These are phyloP conservation scores for Centroberyx gerrardi DNA, from an alignment of 2,797 vertebrate species.

Conservation along the genomic window DNA sequence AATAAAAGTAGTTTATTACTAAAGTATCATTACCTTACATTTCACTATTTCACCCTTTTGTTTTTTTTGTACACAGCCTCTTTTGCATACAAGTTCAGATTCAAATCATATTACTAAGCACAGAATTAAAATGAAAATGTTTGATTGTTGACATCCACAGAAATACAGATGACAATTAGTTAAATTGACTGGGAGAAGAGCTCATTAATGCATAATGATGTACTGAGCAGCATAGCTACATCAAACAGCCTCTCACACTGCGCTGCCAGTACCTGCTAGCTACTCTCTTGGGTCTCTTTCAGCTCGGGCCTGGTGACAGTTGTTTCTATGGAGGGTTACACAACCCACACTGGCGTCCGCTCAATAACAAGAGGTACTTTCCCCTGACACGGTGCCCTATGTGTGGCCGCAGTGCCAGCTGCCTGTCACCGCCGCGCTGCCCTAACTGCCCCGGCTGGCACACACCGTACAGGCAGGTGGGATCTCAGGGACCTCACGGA, in stretches of 20 bases:
- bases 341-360: conserved; percentile 59
- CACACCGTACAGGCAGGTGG: conserved; percentile 9
- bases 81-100: neutral
- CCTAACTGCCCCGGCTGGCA: conserved; percentile 41
- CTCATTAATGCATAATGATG: conserved; percentile 50
- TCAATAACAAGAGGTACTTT: conserved; percentile 71
- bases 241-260: conserved; percentile 48
- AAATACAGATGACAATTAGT: conserved; percentile 25
- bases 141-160: conserved; percentile 31
- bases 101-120: conserved; percentile 14
- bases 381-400: conserved; percentile 50
- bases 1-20: conserved; percentile 40
- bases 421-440: conserved; percentile 61
- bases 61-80: too few relatives aligned
- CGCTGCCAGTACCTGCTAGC: conserved; percentile 55
- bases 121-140: conserved; percentile 22
- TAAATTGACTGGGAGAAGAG: conserved; percentile 29
- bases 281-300: conserved; percentile 58
- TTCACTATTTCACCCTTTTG: neutral
- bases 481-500: neutral
- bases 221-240: conserved; percentile 30
- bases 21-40: neutral
- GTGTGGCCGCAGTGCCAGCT: conserved; percentile 50
- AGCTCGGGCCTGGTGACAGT: conserved; percentile 49
- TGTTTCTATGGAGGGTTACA: conserved; percentile 61